Percentiles rank a stretch among this genome's conserved stretches.
These are phyloP conservation scores for Pseudolycoriella hygida DNA, from an alignment of 2,888 invertebrate species.

Conservation along the genomic window DNA sequence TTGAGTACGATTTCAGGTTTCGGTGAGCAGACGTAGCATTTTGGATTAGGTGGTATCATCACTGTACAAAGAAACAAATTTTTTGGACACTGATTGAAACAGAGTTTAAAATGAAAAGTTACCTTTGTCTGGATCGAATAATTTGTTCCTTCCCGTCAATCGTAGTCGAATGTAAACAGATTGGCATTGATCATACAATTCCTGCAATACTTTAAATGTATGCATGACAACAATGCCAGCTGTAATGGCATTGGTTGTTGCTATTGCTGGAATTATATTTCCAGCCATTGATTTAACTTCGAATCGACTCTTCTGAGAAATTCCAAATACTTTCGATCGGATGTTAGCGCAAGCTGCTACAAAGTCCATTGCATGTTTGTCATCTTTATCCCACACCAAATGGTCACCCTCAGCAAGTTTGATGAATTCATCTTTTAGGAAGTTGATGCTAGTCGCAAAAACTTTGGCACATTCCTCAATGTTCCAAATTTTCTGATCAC, in stretches of 20 bases:
- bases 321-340: slow-evolving; percentile 76
- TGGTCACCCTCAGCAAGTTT: slow-evolving; percentile 40
- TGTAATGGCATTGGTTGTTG: slow-evolving; percentile 95
- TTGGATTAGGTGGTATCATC: slow-evolving; percentile 71
- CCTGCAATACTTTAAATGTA: slow-evolving; percentile 56
- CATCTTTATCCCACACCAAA: slow-evolving; percentile 96
- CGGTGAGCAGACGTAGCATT: slow-evolving; percentile 85
- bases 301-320: slow-evolving; percentile 72
- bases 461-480: slow-evolving; percentile 54
- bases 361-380: slow-evolving; percentile 84
- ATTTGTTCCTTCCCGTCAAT: slow-evolving; percentile 52
- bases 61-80: slow-evolving; percentile 21
- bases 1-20: slow-evolving; percentile 71
- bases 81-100: slow-evolving; percentile 1
- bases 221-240: slow-evolving; percentile 90
- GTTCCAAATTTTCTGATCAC: slow-evolving; percentile 66
- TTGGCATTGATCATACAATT: slow-evolving; percentile 46
- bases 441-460: slow-evolving; percentile 47
- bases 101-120: slow-evolving; percentile 14
- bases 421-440: slow-evolving; percentile 40
- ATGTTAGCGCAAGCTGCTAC: slow-evolving; percentile 92
- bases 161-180: slow-evolving; percentile 60
- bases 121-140: slow-evolving; percentile 55
- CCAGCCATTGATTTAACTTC: slow-evolving; percentile 98
- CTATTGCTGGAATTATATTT: slow-evolving; percentile 98